Evolutionary conservation across 92 coral and sea anemone species (phyloP), one percentile per base, ranked within the genome.

Genomic region (Plumapathes pennacea): DNA sequence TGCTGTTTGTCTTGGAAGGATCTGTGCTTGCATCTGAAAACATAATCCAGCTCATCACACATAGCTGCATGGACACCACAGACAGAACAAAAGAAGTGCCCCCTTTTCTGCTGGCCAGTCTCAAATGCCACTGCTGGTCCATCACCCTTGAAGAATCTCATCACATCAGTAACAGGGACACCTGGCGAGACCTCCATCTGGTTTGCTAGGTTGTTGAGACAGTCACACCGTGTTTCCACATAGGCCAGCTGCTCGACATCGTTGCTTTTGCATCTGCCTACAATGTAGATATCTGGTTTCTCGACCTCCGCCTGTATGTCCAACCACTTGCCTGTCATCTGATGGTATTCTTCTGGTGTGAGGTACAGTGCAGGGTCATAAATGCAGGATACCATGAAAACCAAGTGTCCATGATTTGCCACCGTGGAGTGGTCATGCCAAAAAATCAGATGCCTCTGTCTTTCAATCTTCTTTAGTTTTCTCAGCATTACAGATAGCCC

Each of bases 11-110:
- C 61, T 8, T 62, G 37, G n/a, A 78, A 32, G 5, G 61, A 57
- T 17, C 53, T 30, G 1, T 32, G 25, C 10, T 12, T n/a, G 50
- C 73, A 53, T 32, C 58, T 40, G 32, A 78, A 64, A 9, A 46
- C 65, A 71, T 78, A 64, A 60, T 62, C 74, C 5, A 70, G 73
- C 24, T 78, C 74, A 38, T 70, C 46, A 27, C 33, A 49, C 40
- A 46, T 46, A 25, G 54, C 74, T 53, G 75, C 69, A 43, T 48
- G 46, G 2, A 67, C 59, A 1, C 76, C 80, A 51, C 86, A 64
- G 1, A 67, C 67, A 24, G 80, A 63, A 46, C 86, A 80, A 76
- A 54, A 80, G 31, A 30, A 80, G 59, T 80, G 57, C 3, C 86
- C 81, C 1, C 83, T 76, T 22, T 47, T 46, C 34, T 40, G 64